Evolutionary conservation across 2,888 invertebrate genomes (phyloP).

Genomic region (Sinopyrophorus schimmeli): DNA sequence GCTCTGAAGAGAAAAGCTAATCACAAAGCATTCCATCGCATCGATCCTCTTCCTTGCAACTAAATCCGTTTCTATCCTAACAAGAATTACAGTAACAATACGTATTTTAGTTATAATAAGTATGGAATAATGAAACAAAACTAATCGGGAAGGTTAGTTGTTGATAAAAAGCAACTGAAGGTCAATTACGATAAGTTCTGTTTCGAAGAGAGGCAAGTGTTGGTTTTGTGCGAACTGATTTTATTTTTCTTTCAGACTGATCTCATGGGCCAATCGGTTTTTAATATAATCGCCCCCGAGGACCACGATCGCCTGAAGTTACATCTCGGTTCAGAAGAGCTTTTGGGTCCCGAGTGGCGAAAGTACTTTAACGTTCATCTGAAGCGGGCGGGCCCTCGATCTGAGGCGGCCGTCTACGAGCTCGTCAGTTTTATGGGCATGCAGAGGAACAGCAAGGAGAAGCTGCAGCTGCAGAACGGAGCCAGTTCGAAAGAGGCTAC

Average conservation of each 20-base stretch:
- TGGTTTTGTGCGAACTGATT: too few relatives aligned
- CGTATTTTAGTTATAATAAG: too few relatives aligned
- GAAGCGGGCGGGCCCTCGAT: constrained; percentile 70
- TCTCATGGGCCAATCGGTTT: constrained; percentile 78
- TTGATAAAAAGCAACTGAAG: background rate
- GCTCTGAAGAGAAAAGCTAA: background rate
- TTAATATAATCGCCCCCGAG: constrained; percentile 78
- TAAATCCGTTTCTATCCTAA: too few relatives aligned
- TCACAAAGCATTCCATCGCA: too few relatives aligned
- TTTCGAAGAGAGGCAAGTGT: too few relatives aligned
- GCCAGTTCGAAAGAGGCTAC: constrained; percentile 11
- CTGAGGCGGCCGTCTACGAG: constrained; percentile 73
- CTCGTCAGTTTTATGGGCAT: constrained; percentile 69
- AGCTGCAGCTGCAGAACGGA: constrained; percentile 1
- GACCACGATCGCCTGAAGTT: constrained; percentile 74
- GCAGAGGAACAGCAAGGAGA: constrained; percentile 38
- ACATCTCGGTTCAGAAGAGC: constrained; percentile 60
- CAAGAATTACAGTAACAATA: too few relatives aligned
- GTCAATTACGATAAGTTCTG: too few relatives aligned
- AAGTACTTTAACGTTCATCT: constrained; percentile 59
- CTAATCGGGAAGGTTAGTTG: too few relatives aligned
- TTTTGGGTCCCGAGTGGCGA: constrained; percentile 57
- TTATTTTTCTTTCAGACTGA: constrained; percentile 75
- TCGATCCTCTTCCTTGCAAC: too few relatives aligned
- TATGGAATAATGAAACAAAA: too few relatives aligned